Evolutionary conservation across 2,113 vertebrate genomes (phyloP).

Genomic region (Orientallactaga bullata): DNA sequence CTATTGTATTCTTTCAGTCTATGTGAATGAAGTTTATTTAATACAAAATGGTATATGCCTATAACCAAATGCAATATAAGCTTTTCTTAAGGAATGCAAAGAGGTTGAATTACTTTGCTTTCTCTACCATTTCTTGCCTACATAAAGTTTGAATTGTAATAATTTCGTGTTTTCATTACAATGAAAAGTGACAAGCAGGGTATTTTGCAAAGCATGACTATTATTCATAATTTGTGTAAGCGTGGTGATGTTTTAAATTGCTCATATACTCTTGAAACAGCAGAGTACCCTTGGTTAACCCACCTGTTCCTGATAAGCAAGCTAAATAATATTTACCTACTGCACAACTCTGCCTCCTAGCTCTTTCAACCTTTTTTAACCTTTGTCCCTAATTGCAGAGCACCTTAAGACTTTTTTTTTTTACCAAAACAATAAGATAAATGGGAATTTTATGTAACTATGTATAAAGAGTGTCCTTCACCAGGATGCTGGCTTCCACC

Average conservation of each 20-base stretch:
- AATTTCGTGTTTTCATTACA: slow-evolving; percentile 18
- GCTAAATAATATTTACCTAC: slow-evolving; percentile 15
- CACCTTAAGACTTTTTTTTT: slow-evolving; percentile 7
- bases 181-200: neutral
- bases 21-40: neutral
- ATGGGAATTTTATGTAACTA: neutral
- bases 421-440: neutral
- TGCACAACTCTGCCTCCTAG: slow-evolving; percentile 33
- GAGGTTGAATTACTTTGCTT: neutral
- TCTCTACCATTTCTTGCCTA: neutral
- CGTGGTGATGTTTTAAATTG: slow-evolving; percentile 7
- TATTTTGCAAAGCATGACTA: slow-evolving; percentile 13
- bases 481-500: neutral
- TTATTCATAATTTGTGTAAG: neutral
- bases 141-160: neutral
- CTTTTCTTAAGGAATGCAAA: neutral
- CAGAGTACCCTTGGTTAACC: neutral
- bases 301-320: neutral
- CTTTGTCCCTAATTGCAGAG: slow-evolving; percentile 53
- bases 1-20: neutral
- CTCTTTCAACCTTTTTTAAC: neutral
- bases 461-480: neutral
- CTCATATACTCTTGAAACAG: slow-evolving; percentile 7
- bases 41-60: neutral
- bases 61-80: neutral